Base-by-base conservation (phyloP, 1,140 invertebrate genomes). In the Sarcophaga peregrina region DNA sequence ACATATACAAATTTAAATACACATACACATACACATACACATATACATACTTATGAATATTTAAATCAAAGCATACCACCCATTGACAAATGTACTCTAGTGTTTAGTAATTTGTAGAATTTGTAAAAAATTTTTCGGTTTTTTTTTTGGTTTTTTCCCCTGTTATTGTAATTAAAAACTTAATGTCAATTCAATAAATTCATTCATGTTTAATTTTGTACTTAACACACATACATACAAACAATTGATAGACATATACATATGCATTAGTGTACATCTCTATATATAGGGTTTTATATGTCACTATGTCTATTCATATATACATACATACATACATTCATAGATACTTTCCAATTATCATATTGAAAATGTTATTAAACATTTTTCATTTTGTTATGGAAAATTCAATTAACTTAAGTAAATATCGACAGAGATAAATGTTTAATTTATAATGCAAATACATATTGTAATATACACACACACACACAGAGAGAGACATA, bases 371-470 rank as follows among this genome's bases (percentile, higher is more conserved):
- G 17, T 68, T 68, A 20, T 68, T 68, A 68, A 68, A 68, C 62
- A 68, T 68, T 68, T 68, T 68, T 68, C 62, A 25, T 68, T 68
- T 68, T 68, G 17, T 68, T 68, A 68, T 68, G 62, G 62, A 68
- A 68, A 68, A 68, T 68, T 68, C 62, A 68, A 68, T 68, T 68
- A 68, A 68, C n/a, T 68, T 68, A 68, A 68, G 62, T 68, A 68
- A 68, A 68, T 68, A 68, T 20, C 62, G 62, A 25, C 62, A 68
- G 62, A 68, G 62, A 68, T 68, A 68, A 68, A 68, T 68, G n/a
- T 68, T 68, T 68, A 68, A 68, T 68, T 68, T 68, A 68, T 20
- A 68, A 68, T 68, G 62, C 20, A 68, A 68, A 68, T 68, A 68
- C 62, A 68, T 37, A 37, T 37, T 37, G 25, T 37, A 37, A 37